Evolutionary conservation across 2,797 vertebrate species (phyloP).

Genomic region (Melanotaenia parkinsoni): DNA sequence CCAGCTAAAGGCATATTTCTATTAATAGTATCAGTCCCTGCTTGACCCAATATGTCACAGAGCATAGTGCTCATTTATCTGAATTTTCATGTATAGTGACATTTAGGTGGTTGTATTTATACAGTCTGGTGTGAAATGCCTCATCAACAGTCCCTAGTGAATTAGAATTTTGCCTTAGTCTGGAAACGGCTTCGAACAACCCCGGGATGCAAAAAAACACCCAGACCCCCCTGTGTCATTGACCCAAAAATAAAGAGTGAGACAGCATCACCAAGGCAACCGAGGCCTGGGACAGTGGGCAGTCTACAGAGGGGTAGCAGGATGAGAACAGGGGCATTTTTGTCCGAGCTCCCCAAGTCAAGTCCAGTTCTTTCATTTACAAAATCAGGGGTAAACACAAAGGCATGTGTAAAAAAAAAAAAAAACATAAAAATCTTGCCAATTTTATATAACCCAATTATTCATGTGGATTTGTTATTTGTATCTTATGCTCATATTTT

Average conservation of each 20-base stretch:
- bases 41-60: not conserved
- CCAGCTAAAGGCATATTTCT: not conserved
- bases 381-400: not conserved
- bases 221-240: slow-evolving; percentile 30
- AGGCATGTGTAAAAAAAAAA: not conserved
- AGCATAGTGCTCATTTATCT: not conserved
- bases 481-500: not conserved
- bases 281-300: slow-evolving; percentile 80
- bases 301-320: slow-evolving; percentile 60
- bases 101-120: not conserved
- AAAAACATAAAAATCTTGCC: not conserved
- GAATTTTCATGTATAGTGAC: not conserved
- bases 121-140: slow-evolving; percentile 19
- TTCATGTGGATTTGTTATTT: not conserved
- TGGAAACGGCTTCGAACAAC: slow-evolving; percentile 43
- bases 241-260: slow-evolving; percentile 66
- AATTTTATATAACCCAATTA: not conserved
- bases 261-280: slow-evolving; percentile 72
- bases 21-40: not conserved
- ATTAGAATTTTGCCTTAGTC: slow-evolving; percentile 40
- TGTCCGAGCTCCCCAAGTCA: slow-evolving; percentile 22
- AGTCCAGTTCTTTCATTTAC: not conserved
- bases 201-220: slow-evolving; percentile 60
- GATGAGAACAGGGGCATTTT: slow-evolving; percentile 55
- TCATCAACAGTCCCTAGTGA: slow-evolving; percentile 19